A percentile compares a stretch with the other conserved stretches of the same genome.
Conservation (phyloP, 2,888 invertebrate species). For the Tetropium fuscum region DNA sequence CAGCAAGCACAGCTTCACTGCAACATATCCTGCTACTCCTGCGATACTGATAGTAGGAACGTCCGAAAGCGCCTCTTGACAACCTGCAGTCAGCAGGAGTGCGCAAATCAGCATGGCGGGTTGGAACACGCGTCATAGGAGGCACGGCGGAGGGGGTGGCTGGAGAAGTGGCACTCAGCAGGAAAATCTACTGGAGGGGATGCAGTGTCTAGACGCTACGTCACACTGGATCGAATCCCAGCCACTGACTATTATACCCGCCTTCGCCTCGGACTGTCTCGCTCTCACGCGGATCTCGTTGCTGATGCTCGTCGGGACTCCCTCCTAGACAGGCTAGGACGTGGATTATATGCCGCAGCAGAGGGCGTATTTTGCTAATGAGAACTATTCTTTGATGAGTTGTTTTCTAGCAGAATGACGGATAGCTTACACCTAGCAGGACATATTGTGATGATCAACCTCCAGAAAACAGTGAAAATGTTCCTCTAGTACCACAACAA, state of each 20-base stretch:
- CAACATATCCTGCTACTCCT: slow-evolving; percentile 17
- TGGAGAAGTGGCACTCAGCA: slow-evolving; percentile 16
- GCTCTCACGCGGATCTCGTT: slow-evolving; percentile 14
- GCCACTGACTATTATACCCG: slow-evolving; percentile 30
- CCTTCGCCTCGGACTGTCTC: slow-evolving; percentile 14
- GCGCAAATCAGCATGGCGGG: slow-evolving; percentile 40
- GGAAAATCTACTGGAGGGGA: slow-evolving; percentile 19
- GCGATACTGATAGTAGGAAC: slow-evolving; percentile 22
- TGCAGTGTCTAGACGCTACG: slow-evolving; percentile 41
- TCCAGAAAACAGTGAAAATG: too few species aligned
- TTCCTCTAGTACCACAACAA: too few species aligned
- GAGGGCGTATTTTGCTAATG: background rate
- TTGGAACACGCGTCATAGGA: slow-evolving; percentile 27
- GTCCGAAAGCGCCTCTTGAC: slow-evolving; percentile 6
- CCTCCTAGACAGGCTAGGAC: slow-evolving; percentile 9
- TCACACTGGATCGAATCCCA: slow-evolving; percentile 36
- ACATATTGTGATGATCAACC: too few species aligned
- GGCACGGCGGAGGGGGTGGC: slow-evolving; percentile 22
- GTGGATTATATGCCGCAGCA: background rate
- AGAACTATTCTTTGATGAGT: too few species aligned
- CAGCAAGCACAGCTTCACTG: too few species aligned
- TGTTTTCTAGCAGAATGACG: too few species aligned
- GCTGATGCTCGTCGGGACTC: slow-evolving; percentile 7
- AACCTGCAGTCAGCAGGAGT: slow-evolving; percentile 12
- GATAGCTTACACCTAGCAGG: too few species aligned